phyloP scores from a whole-genome alignment of 2,113 vertebrate genomes.

The Seriola aureovittata region DNA sequence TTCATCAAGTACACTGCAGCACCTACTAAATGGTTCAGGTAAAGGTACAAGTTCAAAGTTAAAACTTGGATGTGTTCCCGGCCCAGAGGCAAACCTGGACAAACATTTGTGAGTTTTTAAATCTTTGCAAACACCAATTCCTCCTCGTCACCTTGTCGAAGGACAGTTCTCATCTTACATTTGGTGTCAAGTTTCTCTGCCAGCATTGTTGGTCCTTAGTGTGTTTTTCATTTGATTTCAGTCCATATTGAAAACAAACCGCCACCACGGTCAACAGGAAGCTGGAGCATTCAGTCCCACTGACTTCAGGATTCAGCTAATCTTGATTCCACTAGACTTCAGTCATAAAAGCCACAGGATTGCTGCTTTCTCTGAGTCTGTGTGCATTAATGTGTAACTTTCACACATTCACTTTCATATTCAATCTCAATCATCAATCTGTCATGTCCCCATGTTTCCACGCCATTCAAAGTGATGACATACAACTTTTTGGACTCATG shows the following conservation, averaged over 20 bases:
- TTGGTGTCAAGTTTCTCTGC: background rate
- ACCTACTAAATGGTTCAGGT: background rate
- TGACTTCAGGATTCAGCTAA: constrained; percentile 9
- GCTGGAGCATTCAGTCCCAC: background rate
- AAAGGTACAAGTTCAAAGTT: background rate
- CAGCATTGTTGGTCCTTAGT: constrained; percentile 4
- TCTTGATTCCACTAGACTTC: background rate
- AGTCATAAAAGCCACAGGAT: background rate
- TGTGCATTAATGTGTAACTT: constrained; percentile 4
- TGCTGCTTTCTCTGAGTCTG: constrained; percentile 8
- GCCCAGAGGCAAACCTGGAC: background rate
- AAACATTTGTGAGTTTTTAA: background rate
- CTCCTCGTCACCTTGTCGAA: background rate
- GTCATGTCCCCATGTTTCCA: background rate
- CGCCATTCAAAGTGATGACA: constrained; percentile 66
- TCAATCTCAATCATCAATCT: background rate
- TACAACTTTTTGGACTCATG: constrained; percentile 39
- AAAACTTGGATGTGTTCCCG: constrained; percentile 4
- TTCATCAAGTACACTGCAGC: background rate
- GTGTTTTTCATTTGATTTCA: constrained; percentile 16
- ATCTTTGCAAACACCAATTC: background rate
- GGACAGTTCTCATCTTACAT: background rate
- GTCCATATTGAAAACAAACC: background rate
- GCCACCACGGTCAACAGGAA: background rate
- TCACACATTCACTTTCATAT: background rate